Evolutionary conservation across 2,888 invertebrate genomes (phyloP).

Genomic region (Drosophila borborema): DNA sequence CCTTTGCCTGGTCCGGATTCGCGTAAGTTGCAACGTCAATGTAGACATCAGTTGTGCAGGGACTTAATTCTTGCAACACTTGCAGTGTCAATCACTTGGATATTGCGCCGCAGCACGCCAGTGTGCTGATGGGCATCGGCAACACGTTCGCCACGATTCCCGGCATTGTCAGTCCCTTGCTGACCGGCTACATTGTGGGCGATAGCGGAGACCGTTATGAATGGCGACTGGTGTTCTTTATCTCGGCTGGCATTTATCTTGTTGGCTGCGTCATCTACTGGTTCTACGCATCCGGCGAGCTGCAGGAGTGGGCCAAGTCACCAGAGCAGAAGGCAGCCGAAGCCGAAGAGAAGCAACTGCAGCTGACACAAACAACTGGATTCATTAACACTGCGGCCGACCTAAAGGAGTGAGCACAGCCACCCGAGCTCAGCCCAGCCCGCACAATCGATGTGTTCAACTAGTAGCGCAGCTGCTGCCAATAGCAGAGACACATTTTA

Average conservation of each 20-base stretch:
- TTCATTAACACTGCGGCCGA: constrained; percentile 84
- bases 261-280: constrained; percentile 94
- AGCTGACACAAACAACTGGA: constrained; percentile 73
- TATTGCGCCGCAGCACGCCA: constrained; percentile 95
- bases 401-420: constrained; percentile 80
- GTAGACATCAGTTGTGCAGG: background rate
- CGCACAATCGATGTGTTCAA: constrained; percentile 31
- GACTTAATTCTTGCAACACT: constrained; percentile 24
- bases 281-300: constrained; percentile 91
- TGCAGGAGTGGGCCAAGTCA: constrained; percentile 91
- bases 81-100: constrained; percentile 93
- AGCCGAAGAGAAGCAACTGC: constrained; percentile 74
- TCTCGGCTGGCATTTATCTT: constrained; percentile 92
- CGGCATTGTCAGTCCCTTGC: constrained; percentile 94
- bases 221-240: constrained; percentile 95
- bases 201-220: constrained; percentile 87
- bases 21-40: constrained; percentile 86
- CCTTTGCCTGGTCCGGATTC: constrained; percentile 97
- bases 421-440: constrained; percentile 8
- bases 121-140: constrained; percentile 95
- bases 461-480: constrained; percentile 21
- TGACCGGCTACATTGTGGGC: constrained; percentile 92
- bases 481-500: constrained; percentile 49
- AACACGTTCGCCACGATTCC: constrained; percentile 96
- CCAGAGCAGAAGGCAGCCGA: constrained; percentile 80